Conservation (phyloP, 2,888 invertebrate genomes). For the Pyrrhosoma nymphula region DNA sequence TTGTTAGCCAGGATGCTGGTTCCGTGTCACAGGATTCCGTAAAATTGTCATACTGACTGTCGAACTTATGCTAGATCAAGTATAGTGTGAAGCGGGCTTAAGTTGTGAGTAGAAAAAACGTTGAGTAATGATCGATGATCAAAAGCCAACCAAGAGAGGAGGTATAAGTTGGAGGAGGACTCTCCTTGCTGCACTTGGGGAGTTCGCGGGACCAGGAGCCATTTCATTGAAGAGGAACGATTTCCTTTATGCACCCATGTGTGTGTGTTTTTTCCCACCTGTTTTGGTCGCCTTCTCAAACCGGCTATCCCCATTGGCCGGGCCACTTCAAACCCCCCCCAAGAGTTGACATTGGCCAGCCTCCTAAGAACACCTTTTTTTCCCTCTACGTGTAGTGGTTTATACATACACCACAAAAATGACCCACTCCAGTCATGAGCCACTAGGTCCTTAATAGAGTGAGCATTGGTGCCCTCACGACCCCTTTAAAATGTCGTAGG, state of each 20-base stretch:
- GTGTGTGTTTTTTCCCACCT: not conserved
- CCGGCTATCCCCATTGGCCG: not conserved
- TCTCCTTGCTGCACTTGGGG: not conserved
- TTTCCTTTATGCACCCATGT: not conserved
- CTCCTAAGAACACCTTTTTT: not conserved
- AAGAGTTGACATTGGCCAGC: not conserved
- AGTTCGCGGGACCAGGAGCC: not conserved
- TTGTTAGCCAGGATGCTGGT: too few relatives aligned
- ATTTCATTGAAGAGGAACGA: not conserved
- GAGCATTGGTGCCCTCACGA: not conserved
- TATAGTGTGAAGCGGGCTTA: too few relatives aligned
- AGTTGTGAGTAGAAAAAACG: too few relatives aligned
- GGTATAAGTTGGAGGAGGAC: not conserved
- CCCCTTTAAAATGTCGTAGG: not conserved
- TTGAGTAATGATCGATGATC: not conserved
- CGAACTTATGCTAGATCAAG: too few relatives aligned
- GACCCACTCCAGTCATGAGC: not conserved
- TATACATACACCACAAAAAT: not conserved
- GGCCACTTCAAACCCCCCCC: not conserved
- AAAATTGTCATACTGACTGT: too few relatives aligned
- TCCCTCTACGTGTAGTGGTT: not conserved
- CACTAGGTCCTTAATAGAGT: not conserved
- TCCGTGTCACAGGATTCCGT: too few relatives aligned
- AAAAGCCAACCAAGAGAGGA: not conserved
- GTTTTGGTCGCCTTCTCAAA: not conserved